Percentiles rank a stretch among this genome's conserved stretches.
phyloP scores from a whole-genome alignment of 2,113 vertebrate species.

The Perca flavescens region DNA sequence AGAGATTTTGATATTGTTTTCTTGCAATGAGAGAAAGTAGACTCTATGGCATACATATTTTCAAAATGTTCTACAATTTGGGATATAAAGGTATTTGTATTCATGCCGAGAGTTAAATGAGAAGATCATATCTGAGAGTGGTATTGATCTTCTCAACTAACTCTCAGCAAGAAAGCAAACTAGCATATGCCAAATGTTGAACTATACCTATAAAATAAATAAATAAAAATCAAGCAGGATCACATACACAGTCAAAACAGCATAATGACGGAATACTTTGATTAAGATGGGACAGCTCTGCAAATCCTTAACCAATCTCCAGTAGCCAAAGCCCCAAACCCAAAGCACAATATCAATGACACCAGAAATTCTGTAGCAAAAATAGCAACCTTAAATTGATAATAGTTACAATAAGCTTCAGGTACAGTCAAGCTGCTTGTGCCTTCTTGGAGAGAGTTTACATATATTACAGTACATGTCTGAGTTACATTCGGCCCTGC shows the following conservation, averaged over 20 bases:
- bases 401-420: conserved; percentile 63
- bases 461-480: conserved; percentile 62
- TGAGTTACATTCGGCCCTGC: conserved; percentile 59
- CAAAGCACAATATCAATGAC: conserved; percentile 70
- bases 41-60: not conserved
- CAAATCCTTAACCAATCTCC: conserved; percentile 26
- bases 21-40: not conserved
- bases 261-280: conserved; percentile 30
- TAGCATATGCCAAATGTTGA: not conserved
- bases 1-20: not conserved
- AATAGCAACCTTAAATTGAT: conserved; percentile 68
- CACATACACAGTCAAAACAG: conserved; percentile 39
- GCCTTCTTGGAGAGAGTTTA: conserved; percentile 50
- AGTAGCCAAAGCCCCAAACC: not conserved
- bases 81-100: not conserved
- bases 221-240: conserved; percentile 1
- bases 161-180: not conserved
- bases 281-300: conserved; percentile 49
- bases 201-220: conserved; percentile 8
- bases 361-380: conserved; percentile 76
- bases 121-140: not conserved
- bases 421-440: conserved; percentile 58
- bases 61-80: conserved; percentile 12
- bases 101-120: not conserved
- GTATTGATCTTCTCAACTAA: not conserved